phyloP scores from a whole-genome alignment of 2,888 invertebrate genomes.

The Leucophora obtusa region DNA sequence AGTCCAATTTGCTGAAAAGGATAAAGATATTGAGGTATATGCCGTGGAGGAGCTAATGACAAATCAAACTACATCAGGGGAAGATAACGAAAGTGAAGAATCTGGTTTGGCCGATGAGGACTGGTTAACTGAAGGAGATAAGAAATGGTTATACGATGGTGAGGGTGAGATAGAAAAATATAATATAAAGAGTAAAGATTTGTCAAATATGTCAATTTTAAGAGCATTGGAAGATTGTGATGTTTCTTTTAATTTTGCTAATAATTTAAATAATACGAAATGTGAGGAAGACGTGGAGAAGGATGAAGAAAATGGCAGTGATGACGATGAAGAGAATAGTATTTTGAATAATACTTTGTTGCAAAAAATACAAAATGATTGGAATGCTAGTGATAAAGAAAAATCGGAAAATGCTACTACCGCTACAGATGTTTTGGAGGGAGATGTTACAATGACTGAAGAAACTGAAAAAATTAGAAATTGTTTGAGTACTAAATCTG shows the following conservation, averaged over 20 bases:
- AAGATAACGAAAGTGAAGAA: slow-evolving; percentile 10
- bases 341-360: slow-evolving; percentile 1
- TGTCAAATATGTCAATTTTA: slow-evolving; percentile 36
- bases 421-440: neutral
- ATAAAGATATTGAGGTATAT: slow-evolving; percentile 62
- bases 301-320: neutral
- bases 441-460: neutral
- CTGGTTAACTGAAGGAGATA: slow-evolving; percentile 21
- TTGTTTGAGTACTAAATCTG: neutral
- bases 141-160: slow-evolving; percentile 15
- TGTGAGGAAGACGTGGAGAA: slow-evolving; percentile 14
- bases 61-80: neutral
- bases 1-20: slow-evolving; percentile 58
- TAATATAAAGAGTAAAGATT: neutral
- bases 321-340: neutral
- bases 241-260: slow-evolving; percentile 36
- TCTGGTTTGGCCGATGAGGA: slow-evolving; percentile 32
- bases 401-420: neutral
- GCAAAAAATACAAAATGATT: slow-evolving; percentile 12
- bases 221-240: slow-evolving; percentile 52
- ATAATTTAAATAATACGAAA: slow-evolving; percentile 30
- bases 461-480: neutral
- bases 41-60: slow-evolving; percentile 68
- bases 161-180: neutral
- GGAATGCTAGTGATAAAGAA: neutral